phyloP scores from a whole-genome alignment of 1,140 invertebrate genomes.

The Hylyphantes graminicola region DNA sequence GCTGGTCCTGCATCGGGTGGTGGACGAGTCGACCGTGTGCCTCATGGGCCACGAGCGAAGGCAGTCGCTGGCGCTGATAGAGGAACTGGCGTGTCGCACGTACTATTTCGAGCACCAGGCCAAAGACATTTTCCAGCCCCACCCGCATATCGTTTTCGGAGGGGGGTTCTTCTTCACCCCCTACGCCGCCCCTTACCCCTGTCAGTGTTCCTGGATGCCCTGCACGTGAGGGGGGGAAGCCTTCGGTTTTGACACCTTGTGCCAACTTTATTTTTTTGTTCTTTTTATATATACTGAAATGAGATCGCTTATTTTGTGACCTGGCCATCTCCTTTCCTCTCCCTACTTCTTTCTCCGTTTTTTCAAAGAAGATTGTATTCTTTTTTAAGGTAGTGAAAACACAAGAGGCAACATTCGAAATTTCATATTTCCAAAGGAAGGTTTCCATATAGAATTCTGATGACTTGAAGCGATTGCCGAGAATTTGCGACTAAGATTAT shows the following conservation, averaged over 20 bases:
- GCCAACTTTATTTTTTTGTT: constrained; percentile 53
- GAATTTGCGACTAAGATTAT: too few species aligned
- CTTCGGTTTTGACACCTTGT: constrained; percentile 5
- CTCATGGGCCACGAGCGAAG: constrained; percentile 98
- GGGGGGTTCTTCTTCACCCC: constrained; percentile 80
- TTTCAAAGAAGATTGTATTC: too few species aligned
- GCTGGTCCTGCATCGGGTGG: constrained; percentile 91
- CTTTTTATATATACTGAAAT: background rate
- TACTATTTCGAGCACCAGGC: constrained; percentile 67
- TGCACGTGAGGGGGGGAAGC: constrained; percentile 69
- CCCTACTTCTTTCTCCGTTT: too few species aligned
- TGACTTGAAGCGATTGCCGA: too few species aligned
- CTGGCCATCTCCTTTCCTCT: too few species aligned
- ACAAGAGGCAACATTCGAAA: too few species aligned
- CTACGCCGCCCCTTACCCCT: constrained; percentile 76
- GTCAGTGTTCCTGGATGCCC: constrained; percentile 81
- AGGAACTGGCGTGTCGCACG: constrained; percentile 88
- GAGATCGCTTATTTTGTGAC: too few species aligned
- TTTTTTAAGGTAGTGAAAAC: too few species aligned
- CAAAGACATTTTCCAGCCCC: constrained; percentile 61
- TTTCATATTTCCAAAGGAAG: too few species aligned
- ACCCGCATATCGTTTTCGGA: constrained; percentile 65
- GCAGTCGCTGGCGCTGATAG: constrained; percentile 92
- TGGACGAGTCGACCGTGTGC: constrained; percentile 97
- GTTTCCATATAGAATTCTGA: too few species aligned